Base-by-base conservation (phyloP, 1,140 invertebrate species). In the Meteorus sp. region DNA sequence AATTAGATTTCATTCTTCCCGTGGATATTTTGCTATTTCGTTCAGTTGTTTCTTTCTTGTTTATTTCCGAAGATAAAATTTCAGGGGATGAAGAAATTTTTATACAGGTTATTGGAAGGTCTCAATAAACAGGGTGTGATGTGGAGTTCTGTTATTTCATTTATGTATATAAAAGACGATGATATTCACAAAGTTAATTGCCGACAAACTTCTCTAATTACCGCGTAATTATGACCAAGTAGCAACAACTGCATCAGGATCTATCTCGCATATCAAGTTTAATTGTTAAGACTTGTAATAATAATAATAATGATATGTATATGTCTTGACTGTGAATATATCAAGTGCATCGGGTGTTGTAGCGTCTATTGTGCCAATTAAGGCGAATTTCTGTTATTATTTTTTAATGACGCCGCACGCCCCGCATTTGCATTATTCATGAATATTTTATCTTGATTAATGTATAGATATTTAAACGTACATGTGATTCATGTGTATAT, bases 121-220 rank as follows among this genome's bases (percentile, higher is more conserved):
- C 4, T 23, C n/a, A 23, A 35, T 31, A 29, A 57, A 58, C 35
- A 47, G 48, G 56, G 44, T 52, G 17, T 45, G 53, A 47, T 61
- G 66, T 37, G 65, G 58, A 57, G 15, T n/a, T n/a, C n/a, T n/a
- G n/a, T n/a, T n/a, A n/a, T n/a, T n/a, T n/a, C n/a, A n/a, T n/a
- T n/a, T n/a, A n/a, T n/a, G n/a, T n/a, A n/a, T n/a, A 63, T 47
- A 59, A 35, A 37, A 44, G 35, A 45, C 54, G 41, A 62, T 52
- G 60, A 76, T 75, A 75, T 72, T 71, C 70, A 66, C 57, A 64
- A 70, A 67, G 66, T 71, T 65, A 70, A 76, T 76, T 76, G 68
- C 70, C 73, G 74, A 72, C 73, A 77, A 78, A 75, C 70, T 68
- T 72, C 60, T 73, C 70, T 76, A 75, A 78, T 78, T 78, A 77